Evolutionary conservation across 2,888 invertebrate species (phyloP), one percentile per base, ranked within the genome.

Genomic region (Coleophora flavipennella): DNA sequence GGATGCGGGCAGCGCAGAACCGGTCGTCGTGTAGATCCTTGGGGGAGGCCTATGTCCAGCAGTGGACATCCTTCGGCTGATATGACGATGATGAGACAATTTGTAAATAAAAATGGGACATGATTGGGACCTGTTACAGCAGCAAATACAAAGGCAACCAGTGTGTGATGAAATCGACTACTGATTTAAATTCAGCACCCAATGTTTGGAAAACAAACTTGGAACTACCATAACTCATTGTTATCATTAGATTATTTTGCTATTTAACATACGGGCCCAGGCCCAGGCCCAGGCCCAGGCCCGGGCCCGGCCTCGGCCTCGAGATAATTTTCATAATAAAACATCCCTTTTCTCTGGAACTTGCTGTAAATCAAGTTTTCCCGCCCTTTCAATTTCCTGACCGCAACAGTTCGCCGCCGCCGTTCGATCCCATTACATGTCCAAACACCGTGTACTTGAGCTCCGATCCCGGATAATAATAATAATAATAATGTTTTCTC

Each of bases 371-470:
- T 76, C 76, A 74, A 72, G 73, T 76, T 76, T 74, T 68, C 74
- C 71, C 67, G 66, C 67, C 72, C 71, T 74, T 73, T 74, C 76
- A 72, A 76, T 77, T 77, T 78, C 75, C 77, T 76, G 76, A 72
- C 75, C 74, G 64, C 75, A 72, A 70, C 68, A 60, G 62, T 65
- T 70, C 62, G 62, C 66, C 61, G 65, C 56, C 61, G 58, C 64
- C 69, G 71, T 57, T 67, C 70, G 65, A 66, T 68, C 70, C 68
- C 70, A 71, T 73, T 73, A 72, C 59, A 62, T 54, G 59, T 59
- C 63, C 62, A 63, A 67, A 67, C 59, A 66, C 51, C 53, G 48
- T 55, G 6, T 20, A 20, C 52, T 41, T 43, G 46, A 43, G 46
- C n/a, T 45, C 47, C 50, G 57, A 33, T 28, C 31, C 2, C 31